Conservation (phyloP, 2,797 vertebrate genomes). For the Arnoldichthys spilopterus region DNA sequence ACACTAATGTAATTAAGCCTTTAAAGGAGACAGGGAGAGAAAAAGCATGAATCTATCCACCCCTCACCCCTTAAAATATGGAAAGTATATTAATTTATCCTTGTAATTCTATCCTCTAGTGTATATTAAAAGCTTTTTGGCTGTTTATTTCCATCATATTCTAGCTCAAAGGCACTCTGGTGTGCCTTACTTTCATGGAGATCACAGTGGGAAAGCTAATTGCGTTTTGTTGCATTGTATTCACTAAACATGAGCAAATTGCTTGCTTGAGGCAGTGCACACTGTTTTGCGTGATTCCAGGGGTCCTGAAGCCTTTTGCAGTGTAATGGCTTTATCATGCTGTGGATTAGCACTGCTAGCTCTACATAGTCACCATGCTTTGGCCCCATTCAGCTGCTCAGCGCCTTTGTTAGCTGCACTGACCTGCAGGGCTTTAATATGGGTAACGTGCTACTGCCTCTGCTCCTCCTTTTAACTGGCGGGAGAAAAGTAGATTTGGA, state of each 20-base stretch:
- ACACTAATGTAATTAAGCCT: conserved; percentile 48
- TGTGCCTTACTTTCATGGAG: conserved; percentile 43
- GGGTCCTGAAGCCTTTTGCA: conserved; percentile 66
- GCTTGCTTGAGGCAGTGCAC: conserved; percentile 66
- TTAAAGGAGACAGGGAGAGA: conserved; percentile 9
- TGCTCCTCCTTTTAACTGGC: conserved; percentile 33
- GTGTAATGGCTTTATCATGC: conserved; percentile 67
- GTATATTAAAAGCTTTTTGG: conserved; percentile 57
- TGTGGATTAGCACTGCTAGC: conserved; percentile 52
- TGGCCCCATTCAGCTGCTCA: conserved; percentile 14
- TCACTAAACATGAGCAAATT: conserved; percentile 69
- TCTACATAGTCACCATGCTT: conserved; percentile 34
- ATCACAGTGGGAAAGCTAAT: conserved; percentile 58
- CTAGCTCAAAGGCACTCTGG: conserved; percentile 44
- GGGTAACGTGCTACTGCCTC: conserved; percentile 21
- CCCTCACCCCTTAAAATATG: conserved; percentile 12
- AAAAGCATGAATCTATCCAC: not conserved
- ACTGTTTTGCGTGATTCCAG: conserved; percentile 64
- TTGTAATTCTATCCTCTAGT: conserved; percentile 45
- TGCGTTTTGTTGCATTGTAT: conserved; percentile 64
- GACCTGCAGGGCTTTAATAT: conserved; percentile 49
- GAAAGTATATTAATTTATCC: conserved; percentile 46
- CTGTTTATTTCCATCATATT: conserved; percentile 51
- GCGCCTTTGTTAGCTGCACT: conserved; percentile 41
- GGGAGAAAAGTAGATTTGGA: conserved; percentile 44